Conservation (phyloP, 2,797 vertebrate genomes). For the Acestrorhynchus altus region DNA sequence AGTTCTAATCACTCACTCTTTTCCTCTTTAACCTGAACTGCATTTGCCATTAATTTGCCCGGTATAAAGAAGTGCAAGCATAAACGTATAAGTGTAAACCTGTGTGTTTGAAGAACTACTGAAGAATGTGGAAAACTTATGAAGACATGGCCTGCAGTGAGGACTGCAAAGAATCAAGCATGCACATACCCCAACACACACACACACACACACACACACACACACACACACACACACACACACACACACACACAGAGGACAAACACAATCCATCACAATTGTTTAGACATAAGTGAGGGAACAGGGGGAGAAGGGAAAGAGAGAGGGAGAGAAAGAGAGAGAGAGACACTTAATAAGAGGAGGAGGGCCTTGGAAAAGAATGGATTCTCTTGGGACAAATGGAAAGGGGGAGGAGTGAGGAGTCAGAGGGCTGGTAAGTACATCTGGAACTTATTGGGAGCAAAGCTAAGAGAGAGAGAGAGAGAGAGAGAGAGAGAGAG, state of each 20-base stretch:
- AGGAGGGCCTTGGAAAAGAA: constrained; percentile 54
- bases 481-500: constrained; percentile 14
- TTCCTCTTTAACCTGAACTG: neutral
- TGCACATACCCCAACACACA: neutral
- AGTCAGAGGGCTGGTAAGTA: constrained; percentile 42
- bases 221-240: no score
- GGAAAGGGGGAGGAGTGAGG: constrained; percentile 30
- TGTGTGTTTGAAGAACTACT: constrained; percentile 1
- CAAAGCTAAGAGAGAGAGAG: constrained; percentile 31
- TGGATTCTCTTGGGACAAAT: constrained; percentile 43
- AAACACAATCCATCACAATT: constrained; percentile 47
- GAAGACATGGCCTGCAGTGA: neutral
- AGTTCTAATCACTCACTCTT: neutral
- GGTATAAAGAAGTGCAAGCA: constrained; percentile 20
- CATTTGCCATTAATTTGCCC: neutral
- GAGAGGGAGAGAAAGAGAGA: neutral
- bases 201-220: no score
- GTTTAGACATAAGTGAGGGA: constrained; percentile 46
- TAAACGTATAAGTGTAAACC: no score
- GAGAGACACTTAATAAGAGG: neutral
- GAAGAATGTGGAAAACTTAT: constrained; percentile 20
- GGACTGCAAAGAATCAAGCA: constrained; percentile 25
- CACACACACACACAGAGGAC: neutral
- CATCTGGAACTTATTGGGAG: constrained; percentile 68
- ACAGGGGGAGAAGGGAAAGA: constrained; percentile 7